Percentiles rank a stretch among this genome's conserved stretches.
phyloP scores from a whole-genome alignment of 1,140 invertebrate species.

The Monochamus saltuarius region DNA sequence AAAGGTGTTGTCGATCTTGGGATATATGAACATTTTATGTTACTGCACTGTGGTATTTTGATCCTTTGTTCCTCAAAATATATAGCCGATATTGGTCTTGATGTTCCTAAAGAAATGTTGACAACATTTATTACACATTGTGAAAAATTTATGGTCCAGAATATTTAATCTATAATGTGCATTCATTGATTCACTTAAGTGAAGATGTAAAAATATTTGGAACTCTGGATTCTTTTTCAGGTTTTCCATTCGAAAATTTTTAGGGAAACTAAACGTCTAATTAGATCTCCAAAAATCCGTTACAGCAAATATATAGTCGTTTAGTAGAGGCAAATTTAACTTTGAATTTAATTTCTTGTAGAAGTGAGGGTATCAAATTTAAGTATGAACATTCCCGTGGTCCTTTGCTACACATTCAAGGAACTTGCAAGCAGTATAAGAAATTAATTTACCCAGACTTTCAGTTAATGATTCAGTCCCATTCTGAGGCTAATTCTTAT shows the following conservation, averaged over 20 bases:
- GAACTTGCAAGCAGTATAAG: no score
- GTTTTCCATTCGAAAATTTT: constrained; percentile 23
- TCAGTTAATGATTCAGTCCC: no score
- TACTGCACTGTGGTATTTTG: constrained; percentile 46
- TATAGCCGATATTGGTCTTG: constrained; percentile 10
- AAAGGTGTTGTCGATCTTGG: constrained; percentile 40
- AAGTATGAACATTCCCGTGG: no score
- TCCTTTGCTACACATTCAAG: no score
- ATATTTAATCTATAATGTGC: constrained; percentile 14
- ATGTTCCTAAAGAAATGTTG: constrained; percentile 28
- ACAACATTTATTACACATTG: constrained; percentile 31
- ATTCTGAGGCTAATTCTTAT: no score
- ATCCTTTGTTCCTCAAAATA: constrained; percentile 38
- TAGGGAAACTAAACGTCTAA: constrained; percentile 16
- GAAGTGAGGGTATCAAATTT: no score
- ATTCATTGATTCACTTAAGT: constrained; percentile 13
- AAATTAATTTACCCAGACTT: no score
- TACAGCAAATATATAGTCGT: no score
- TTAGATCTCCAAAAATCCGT: constrained; percentile 15
- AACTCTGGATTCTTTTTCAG: constrained; percentile 18
- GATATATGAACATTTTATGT: constrained; percentile 51
- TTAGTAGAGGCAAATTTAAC: no score
- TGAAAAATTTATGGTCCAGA: constrained; percentile 14
- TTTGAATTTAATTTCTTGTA: no score
- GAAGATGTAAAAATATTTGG: constrained; percentile 16